Conservation (phyloP, 2,113 vertebrate species). For the Megaleporinus macrocephalus region DNA sequence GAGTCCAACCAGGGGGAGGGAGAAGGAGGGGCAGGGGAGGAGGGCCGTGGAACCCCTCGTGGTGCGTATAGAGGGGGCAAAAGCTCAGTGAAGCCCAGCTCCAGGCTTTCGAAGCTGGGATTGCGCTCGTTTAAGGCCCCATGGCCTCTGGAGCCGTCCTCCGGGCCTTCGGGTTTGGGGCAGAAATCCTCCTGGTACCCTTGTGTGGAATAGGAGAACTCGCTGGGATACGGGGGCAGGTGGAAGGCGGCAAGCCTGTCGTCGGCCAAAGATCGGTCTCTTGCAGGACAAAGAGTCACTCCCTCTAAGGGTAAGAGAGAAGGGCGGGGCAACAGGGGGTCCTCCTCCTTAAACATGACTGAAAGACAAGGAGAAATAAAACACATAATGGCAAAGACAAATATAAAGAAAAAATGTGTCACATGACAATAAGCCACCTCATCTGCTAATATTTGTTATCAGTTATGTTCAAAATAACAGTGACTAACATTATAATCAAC, state of each 20-base stretch:
- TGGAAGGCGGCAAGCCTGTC: conserved; percentile 69
- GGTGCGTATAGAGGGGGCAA: conserved; percentile 74
- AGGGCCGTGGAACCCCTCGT: conserved; percentile 65
- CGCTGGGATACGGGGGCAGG: conserved; percentile 70
- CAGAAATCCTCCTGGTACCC: conserved; percentile 75
- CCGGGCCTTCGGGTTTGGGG: conserved; percentile 65
- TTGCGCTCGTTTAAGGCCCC: conserved; percentile 68
- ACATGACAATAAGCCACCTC: too few relatives aligned
- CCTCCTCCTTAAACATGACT: conserved; percentile 82
- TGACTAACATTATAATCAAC: too few relatives aligned
- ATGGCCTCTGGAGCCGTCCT: conserved; percentile 66
- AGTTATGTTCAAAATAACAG: too few relatives aligned
- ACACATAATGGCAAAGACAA: neutral
- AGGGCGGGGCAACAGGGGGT: conserved; percentile 70
- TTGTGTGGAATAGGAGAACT: conserved; percentile 69
- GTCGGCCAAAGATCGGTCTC: conserved; percentile 57
- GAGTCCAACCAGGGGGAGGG: conserved; percentile 79
- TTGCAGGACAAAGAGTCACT: conserved; percentile 58
- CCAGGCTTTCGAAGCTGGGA: conserved; percentile 78
- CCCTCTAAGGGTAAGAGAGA: conserved; percentile 67
- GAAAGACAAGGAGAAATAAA: neutral
- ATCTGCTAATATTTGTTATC: too few relatives aligned
- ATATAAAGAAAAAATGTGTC: too few relatives aligned
- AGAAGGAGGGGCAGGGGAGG: conserved; percentile 69
- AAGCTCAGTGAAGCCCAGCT: conserved; percentile 82